Evolutionary conservation across 2,113 vertebrate genomes (phyloP).

Genomic region (Enhydra lutris): DNA sequence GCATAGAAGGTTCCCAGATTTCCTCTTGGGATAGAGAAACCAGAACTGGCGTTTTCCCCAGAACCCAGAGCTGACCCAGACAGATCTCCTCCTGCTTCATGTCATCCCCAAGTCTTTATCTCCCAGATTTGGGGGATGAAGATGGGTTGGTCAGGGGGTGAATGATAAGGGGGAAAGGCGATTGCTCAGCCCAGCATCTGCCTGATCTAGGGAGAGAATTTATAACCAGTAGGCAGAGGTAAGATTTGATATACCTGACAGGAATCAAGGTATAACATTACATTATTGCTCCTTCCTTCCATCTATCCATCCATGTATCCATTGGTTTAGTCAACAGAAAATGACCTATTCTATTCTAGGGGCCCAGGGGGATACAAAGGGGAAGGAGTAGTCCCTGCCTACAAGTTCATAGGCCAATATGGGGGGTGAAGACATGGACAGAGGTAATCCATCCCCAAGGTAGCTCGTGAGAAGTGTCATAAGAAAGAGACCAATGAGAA

Average conservation of each 20-base stretch:
- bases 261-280: not conserved
- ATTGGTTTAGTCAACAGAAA: not conserved
- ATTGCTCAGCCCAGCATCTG: not conserved
- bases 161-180: not conserved
- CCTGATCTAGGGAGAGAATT: not conserved
- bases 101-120: not conserved
- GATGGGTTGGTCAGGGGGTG: not conserved
- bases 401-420: not conserved
- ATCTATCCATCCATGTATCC: not conserved
- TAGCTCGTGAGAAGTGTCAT: not conserved
- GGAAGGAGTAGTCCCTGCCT: not conserved
- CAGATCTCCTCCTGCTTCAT: not conserved
- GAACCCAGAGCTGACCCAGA: not conserved
- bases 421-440: not conserved
- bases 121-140: not conserved
- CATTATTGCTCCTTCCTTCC: not conserved
- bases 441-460: not conserved
- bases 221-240: not conserved
- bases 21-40: not conserved
- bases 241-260: not conserved
- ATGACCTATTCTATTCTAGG: not conserved
- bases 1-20: not conserved
- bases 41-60: not conserved
- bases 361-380: not conserved
- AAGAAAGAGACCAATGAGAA: not conserved